Base-by-base conservation (phyloP, 1,140 invertebrate genomes). In the Euura saliciscinereae region DNA sequence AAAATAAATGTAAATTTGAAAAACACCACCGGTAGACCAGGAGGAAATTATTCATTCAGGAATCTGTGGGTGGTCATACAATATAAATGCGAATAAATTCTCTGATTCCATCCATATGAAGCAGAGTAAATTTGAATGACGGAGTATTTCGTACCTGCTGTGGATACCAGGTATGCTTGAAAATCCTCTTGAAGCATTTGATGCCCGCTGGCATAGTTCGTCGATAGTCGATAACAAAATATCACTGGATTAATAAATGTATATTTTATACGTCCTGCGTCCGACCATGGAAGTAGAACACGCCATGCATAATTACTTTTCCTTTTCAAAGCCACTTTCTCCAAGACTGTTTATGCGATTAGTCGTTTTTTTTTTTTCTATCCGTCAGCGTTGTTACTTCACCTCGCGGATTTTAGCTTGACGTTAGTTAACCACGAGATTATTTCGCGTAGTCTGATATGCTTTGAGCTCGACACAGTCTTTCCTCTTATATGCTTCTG, bases 111-210 rank as follows among this genome's bases (percentile, higher is more conserved):
- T 28, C 28, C 28, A 28, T 28, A 28, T 28, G 28, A 28, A 28
- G 28, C 28, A 28, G 28, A 28, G 28, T 28, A 28, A 28, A 28
- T 28, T 28, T 28, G 28, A 28, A 28, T 28, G 28, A 28, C 28
- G 28, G 28, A 28, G 28, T 28, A 28, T 28, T 28, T 28, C 28
- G 75, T 75, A 84, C 83, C 82, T 85, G 83, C 71, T 84, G 82
- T 11, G 77, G 81, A 69, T 84, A 82, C 84, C 84, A 85, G 44
- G 84, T 85, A 64, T 82, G 83, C 65, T 84, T 84, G 73, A 85
- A 85, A 43, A 85, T 82, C 64, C 68, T 81, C 68, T 84, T 83
- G 73, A 84, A 85, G 70, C 78, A 84, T 78, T 68, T 84, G 81
- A 84, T 83, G 44, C 69, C 79, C 66, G 46, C 68, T 42, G 69